phyloP scores from a whole-genome alignment of 2,888 invertebrate species.

The Apamea crenata region DNA sequence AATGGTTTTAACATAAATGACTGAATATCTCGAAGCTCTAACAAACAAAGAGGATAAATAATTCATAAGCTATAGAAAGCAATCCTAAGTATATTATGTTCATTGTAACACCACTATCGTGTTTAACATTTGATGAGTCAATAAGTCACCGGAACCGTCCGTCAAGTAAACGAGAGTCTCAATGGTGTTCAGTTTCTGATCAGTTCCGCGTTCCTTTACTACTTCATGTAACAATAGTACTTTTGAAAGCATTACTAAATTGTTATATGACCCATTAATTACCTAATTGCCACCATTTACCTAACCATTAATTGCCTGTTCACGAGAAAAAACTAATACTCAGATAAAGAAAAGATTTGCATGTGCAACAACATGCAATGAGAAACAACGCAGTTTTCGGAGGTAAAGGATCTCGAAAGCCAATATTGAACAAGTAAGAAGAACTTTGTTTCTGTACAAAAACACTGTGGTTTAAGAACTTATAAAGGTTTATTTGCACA shows the following conservation, averaged over 20 bases:
- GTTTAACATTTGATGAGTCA: conserved; percentile 19
- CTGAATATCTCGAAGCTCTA: conserved; percentile 20
- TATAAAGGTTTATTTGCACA: not conserved
- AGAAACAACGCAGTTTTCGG: not conserved
- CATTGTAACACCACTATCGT: conserved; percentile 6
- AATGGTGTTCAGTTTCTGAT: conserved; percentile 1
- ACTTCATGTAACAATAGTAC: conserved; percentile 8
- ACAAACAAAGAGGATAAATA: conserved; percentile 8
- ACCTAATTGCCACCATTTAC: too few species aligned
- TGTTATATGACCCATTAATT: conserved; percentile 20
- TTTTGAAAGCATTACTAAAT: conserved; percentile 47
- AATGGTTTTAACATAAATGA: conserved; percentile 42
- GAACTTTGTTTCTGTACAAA: not conserved
- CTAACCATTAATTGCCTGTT: too few species aligned
- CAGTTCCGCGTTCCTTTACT: conserved; percentile 31
- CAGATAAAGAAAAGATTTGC: conserved; percentile 28
- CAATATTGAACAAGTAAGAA: not conserved
- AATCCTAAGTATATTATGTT: conserved; percentile 13
- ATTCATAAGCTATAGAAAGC: conserved; percentile 37
- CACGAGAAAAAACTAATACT: not conserved
- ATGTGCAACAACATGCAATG: conserved; percentile 12
- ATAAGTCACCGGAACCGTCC: not conserved
- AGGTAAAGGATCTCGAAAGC: not conserved
- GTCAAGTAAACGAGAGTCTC: not conserved
- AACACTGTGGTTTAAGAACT: not conserved